These are phyloP conservation scores for Ahaetulla prasina DNA, from an alignment of 2,113 vertebrate genomes.

Conservation along the genomic window DNA sequence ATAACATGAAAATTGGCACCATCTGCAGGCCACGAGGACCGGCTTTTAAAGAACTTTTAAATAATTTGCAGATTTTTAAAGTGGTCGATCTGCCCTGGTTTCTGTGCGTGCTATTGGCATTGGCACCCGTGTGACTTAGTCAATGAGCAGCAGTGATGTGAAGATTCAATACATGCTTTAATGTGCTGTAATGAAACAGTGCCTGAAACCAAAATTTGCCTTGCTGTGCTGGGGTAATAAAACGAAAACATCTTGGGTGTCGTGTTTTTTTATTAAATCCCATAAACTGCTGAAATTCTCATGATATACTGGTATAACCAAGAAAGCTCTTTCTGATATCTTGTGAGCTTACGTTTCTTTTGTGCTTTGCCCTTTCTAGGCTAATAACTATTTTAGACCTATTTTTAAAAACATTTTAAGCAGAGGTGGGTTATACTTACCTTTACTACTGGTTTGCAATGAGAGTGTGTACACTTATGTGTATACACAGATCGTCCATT, in stretches of 20 bases:
- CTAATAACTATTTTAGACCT: neutral
- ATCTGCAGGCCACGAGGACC: neutral
- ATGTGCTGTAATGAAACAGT: neutral
- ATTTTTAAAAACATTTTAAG: neutral
- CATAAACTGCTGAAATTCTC: neutral
- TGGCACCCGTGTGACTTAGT: neutral
- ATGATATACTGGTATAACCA: neutral
- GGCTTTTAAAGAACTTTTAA: neutral
- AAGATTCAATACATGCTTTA: neutral
- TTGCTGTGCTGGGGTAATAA: neutral
- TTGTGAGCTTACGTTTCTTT: neutral
- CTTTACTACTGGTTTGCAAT: no score
- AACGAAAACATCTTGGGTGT: neutral
- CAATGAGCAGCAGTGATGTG: neutral
- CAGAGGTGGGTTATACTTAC: no score
- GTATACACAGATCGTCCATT: no score
- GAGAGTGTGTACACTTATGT: no score
- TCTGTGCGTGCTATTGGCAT: neutral
- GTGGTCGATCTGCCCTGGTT: neutral
- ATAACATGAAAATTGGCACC: neutral
- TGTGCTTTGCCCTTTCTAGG: neutral
- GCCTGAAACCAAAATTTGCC: neutral
- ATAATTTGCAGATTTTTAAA: neutral
- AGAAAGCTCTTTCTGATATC: neutral
- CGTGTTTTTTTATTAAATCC: neutral